Evolutionary conservation across 1,140 invertebrate species (phyloP), one percentile per base, ranked within the genome.

Genomic region (Diorhabda sublineata): DNA sequence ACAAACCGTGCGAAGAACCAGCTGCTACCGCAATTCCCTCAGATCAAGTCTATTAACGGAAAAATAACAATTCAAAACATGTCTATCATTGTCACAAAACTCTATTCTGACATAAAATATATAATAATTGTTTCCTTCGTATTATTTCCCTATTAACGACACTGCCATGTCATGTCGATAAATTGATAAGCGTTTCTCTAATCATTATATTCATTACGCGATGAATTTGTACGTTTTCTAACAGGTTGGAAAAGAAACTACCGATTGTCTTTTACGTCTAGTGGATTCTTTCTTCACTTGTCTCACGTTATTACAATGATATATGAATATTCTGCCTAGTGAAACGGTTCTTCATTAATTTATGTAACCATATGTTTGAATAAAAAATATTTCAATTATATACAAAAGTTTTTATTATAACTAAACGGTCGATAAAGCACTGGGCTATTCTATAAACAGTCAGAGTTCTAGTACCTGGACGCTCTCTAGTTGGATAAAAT

Each of bases 71-170:
- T 63, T 63, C 61, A 63, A 63, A 63, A 63, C 61, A 63, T 63
- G 61, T 63, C 61, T 63, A 45, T 63, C 61, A 66, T 66, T 66
- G 57, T 58, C 64, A 57, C 52, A 66, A 42, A 42, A 58, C 44
- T 66, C 41, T 41, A 26, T 58, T 9, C 42, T 42, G 42, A 57
- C 47, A 58, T n/a, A 66, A 57, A 63, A 56, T 57, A 57, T 43
- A 57, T 52, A 44, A 57, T 66, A 66, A 66, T 66, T 66, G 64
- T 66, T 66, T 66, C 45, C 64, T 43, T 57, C 44, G 9, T 45
- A 66, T 66, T 66, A 66, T 66, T 66, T 58, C 9, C 45, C 64
- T 66, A 66, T 66, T 66, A 66, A 57, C 47, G 42, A n/a, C 47
- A 58, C 11, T 66, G n/a, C 42, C 64, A 57, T 66, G 64, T 66